Percentiles rank a stretch among this genome's conserved stretches.
Evolutionary conservation across 1,140 invertebrate species (phyloP).

Genomic region (Coenobita brevimanus): DNA sequence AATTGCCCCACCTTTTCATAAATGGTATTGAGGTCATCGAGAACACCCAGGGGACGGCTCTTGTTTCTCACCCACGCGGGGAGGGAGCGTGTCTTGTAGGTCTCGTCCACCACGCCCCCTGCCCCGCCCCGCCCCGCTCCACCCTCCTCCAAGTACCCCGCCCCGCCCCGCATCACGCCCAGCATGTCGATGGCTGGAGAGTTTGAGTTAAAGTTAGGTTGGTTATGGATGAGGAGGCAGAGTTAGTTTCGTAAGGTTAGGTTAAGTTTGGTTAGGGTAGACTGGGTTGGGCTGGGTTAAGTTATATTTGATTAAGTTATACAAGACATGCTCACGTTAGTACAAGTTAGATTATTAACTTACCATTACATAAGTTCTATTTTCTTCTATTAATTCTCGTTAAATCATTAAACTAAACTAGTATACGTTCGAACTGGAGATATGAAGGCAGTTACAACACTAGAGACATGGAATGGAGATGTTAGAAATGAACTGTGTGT

Average conservation of each 20-base stretch:
- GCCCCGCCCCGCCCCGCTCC: not conserved
- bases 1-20: conserved; percentile 58
- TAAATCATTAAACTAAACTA: no score
- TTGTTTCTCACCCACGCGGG: conserved; percentile 59
- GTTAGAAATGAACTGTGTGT: not conserved
- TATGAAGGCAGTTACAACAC: no score
- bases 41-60: conserved; percentile 45
- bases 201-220: not conserved
- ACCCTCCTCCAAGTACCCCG: conserved; percentile 3
- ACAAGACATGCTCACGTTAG: no score
- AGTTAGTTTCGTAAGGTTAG: no score
- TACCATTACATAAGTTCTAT: no score
- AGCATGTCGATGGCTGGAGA: not conserved
- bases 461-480: not conserved
- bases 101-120: conserved; percentile 14
- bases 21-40: conserved; percentile 55
- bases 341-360: no score
- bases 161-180: not conserved
- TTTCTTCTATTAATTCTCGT: no score
- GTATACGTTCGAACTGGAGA: no score
- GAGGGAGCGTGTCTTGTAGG: conserved; percentile 38
- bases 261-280: no score
- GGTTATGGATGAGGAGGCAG: no score
- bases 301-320: no score
- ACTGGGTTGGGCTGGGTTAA: no score